Conservation (phyloP, 2,888 invertebrate species). For the Caenorhabditis plicata region DNA sequence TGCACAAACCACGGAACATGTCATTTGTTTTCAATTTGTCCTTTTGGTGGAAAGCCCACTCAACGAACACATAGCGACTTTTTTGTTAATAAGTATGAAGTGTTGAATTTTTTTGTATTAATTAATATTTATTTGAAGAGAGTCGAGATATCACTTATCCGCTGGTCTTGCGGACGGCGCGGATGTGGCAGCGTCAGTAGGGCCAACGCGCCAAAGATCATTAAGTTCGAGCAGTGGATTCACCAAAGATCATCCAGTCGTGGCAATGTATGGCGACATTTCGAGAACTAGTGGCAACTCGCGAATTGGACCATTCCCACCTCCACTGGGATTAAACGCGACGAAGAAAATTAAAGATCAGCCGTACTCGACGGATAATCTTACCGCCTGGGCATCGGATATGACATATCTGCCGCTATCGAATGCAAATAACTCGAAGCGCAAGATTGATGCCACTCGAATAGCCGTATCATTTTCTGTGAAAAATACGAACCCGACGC, state of each 20-base stretch:
- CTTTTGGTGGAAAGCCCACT: constrained; percentile 80
- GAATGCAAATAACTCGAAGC: constrained; percentile 4
- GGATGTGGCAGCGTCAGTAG: constrained; percentile 23
- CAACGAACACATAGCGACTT: constrained; percentile 92
- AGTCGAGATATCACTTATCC: constrained; percentile 80
- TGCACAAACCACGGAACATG: constrained; percentile 90
- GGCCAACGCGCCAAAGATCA: constrained; percentile 22
- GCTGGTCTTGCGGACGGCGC: constrained; percentile 78
- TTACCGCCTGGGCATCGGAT: constrained; percentile 62
- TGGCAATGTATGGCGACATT: background rate
- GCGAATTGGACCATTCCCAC: constrained; percentile 85
- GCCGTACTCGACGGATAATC: constrained; percentile 50
- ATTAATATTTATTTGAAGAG: constrained; percentile 12
- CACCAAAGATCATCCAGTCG: constrained; percentile 27
- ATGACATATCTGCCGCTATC: constrained; percentile 28
- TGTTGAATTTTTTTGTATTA: background rate
- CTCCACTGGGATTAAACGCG: constrained; percentile 79
- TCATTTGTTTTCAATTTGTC: constrained; percentile 93
- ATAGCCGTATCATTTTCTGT: constrained; percentile 42
- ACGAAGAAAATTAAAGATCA: constrained; percentile 79
- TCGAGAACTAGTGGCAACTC: constrained; percentile 73
- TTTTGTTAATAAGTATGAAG: constrained; percentile 78
- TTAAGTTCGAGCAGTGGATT: constrained; percentile 9
- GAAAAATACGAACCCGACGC: constrained; percentile 15
- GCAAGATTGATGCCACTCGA: constrained; percentile 23